A percentile compares a stretch with the other conserved stretches of the same genome.
Conservation (phyloP, 2,888 invertebrate species). For the Mythimna impura region DNA sequence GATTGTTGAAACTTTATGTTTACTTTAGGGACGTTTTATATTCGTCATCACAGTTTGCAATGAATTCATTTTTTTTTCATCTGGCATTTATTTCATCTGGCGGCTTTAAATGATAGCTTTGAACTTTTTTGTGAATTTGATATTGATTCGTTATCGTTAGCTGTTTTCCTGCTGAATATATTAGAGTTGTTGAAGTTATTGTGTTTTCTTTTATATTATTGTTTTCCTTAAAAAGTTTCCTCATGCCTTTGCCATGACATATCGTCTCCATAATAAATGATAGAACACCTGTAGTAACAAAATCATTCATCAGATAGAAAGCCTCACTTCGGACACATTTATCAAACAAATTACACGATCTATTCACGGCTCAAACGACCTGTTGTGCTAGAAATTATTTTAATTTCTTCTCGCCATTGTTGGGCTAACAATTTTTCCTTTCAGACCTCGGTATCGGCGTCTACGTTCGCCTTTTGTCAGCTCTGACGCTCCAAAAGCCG, state of each 20-base stretch:
- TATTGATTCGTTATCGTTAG: background rate
- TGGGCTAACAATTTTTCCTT: slow-evolving; percentile 59
- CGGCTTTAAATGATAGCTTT: slow-evolving; percentile 5
- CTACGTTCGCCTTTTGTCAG: slow-evolving; percentile 57
- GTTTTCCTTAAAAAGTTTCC: slow-evolving; percentile 1
- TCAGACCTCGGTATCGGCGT: slow-evolving; percentile 45
- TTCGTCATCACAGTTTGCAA: slow-evolving; percentile 24
- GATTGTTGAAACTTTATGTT: slow-evolving; percentile 43
- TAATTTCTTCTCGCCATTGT: slow-evolving; percentile 59
- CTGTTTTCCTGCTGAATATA: background rate
- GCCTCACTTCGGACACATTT: slow-evolving; percentile 49
- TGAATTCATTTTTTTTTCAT: slow-evolving; percentile 9
- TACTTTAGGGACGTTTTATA: slow-evolving; percentile 27
- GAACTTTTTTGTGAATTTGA: slow-evolving; percentile 3
- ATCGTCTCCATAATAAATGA: slow-evolving; percentile 3
- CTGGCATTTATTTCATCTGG: slow-evolving; percentile 19
- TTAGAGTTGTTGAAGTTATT: background rate
- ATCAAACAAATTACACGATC: slow-evolving; percentile 61
- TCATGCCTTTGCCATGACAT: background rate
- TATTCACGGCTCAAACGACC: slow-evolving; percentile 51
- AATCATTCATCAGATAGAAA: slow-evolving; percentile 33
- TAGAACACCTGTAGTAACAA: slow-evolving; percentile 9
- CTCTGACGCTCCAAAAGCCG: slow-evolving; percentile 45
- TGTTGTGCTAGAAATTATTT: slow-evolving; percentile 64
- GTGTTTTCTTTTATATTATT: background rate